phyloP scores from a whole-genome alignment of 2,888 invertebrate species.

The Drosophila robusta region DNA sequence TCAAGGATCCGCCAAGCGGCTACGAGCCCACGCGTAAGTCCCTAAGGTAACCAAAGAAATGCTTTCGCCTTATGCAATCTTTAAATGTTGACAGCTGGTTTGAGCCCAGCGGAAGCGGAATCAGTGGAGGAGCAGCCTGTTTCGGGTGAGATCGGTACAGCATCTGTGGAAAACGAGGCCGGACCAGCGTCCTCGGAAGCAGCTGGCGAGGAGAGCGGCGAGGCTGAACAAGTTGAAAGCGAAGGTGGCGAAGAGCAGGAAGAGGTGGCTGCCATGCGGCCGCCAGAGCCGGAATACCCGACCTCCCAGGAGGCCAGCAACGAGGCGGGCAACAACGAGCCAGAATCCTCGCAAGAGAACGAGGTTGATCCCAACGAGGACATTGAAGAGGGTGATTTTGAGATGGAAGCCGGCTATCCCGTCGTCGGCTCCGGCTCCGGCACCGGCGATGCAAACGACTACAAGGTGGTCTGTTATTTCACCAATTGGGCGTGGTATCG shows the following conservation, averaged over 20 bases:
- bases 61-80: not conserved
- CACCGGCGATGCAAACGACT: conserved; percentile 85
- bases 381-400: conserved; percentile 71
- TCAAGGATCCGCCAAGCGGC: conserved; percentile 86
- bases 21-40: conserved; percentile 79
- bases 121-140: conserved; percentile 67
- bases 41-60: not conserved
- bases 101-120: conserved; percentile 53
- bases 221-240: conserved; percentile 28
- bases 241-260: conserved; percentile 33
- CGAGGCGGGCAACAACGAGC: conserved; percentile 3
- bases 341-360: conserved; percentile 53
- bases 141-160: conserved; percentile 58
- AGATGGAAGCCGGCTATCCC: conserved; percentile 44
- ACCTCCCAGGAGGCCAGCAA: conserved; percentile 32
- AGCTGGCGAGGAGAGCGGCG: conserved; percentile 25
- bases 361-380: conserved; percentile 74
- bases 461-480: conserved; percentile 95
- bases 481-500: conserved; percentile 98
- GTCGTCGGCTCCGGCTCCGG: conserved; percentile 24
- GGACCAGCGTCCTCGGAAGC: conserved; percentile 26
- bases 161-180: conserved; percentile 71
- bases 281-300: conserved; percentile 11
- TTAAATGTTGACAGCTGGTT: conserved; percentile 55
- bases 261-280: conserved; percentile 26